Conservation (phyloP, 2,888 invertebrate genomes). For the Pheosia gnoma region DNA sequence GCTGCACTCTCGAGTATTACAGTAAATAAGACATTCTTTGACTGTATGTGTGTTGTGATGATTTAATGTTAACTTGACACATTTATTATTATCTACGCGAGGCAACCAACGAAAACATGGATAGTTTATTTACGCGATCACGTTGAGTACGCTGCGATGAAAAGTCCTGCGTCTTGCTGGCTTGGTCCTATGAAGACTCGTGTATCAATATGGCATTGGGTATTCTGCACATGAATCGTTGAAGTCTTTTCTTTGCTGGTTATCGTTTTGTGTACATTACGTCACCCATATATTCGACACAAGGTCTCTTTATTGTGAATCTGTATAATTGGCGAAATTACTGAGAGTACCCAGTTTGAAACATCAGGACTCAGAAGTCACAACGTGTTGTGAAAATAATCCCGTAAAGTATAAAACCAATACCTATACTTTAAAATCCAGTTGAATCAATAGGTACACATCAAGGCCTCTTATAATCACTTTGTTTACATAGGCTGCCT, state of each 20-base stretch:
- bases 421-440: background rate
- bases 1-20: constrained; percentile 19
- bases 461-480: background rate
- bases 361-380: too few relatives aligned
- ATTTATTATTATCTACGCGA: too few relatives aligned
- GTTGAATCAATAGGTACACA: background rate
- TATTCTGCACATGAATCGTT: background rate
- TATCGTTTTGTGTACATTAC: background rate
- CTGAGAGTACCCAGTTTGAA: too few relatives aligned
- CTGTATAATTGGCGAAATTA: too few relatives aligned
- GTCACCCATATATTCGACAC: background rate
- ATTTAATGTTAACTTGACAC: background rate
- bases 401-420: too few relatives aligned
- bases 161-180: too few relatives aligned
- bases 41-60: background rate
- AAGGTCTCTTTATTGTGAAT: background rate
- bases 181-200: too few relatives aligned
- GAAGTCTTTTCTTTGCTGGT: background rate
- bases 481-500: constrained; percentile 7
- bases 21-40: background rate
- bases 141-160: too few relatives aligned
- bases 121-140: too few relatives aligned
- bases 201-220: background rate
- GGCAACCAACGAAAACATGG: too few relatives aligned
- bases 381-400: too few relatives aligned